Evolutionary conservation across 2,113 vertebrate species (phyloP).

Genomic region (Gavialis gangeticus): DNA sequence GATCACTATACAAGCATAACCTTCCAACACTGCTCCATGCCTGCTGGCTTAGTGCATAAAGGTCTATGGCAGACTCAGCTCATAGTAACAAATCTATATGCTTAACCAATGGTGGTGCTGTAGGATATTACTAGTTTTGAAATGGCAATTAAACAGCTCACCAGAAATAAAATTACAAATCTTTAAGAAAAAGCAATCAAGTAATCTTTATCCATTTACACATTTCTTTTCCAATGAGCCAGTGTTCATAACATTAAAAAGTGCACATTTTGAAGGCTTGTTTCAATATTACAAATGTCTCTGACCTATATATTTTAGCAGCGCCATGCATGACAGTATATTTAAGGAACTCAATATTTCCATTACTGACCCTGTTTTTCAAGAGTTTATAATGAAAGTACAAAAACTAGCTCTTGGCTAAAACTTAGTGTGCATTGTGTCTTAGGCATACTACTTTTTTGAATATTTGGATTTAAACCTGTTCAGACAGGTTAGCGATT

Average conservation of each 20-base stretch:
- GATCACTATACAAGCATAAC: constrained; percentile 23
- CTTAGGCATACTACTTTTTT: constrained; percentile 18
- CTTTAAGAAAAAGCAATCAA: not conserved
- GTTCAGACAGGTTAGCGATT: constrained; percentile 8
- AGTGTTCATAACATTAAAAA: constrained; percentile 39
- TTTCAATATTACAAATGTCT: constrained; percentile 34
- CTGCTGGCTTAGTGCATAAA: constrained; percentile 51
- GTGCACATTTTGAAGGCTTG: constrained; percentile 42
- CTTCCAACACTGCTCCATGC: constrained; percentile 53
- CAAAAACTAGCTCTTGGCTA: not conserved
- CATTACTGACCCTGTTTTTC: not conserved
- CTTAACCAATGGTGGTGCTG: constrained; percentile 15
- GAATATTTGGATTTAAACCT: constrained; percentile 35
- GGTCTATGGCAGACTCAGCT: not conserved
- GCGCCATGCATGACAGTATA: not conserved
- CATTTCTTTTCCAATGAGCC: not conserved
- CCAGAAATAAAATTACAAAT: constrained; percentile 41
- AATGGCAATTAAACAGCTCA: not conserved
- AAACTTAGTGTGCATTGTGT: not conserved
- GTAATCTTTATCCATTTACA: not conserved
- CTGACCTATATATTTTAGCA: constrained; percentile 14
- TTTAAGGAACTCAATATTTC: not conserved
- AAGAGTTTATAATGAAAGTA: not conserved
- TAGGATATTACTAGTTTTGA: constrained; percentile 44
- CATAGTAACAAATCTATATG: constrained; percentile 18